Percentiles rank a stretch among this genome's conserved stretches.
These are phyloP conservation scores for Notocelia uddmanniana DNA, from an alignment of 2,888 invertebrate genomes.

Conservation along the genomic window DNA sequence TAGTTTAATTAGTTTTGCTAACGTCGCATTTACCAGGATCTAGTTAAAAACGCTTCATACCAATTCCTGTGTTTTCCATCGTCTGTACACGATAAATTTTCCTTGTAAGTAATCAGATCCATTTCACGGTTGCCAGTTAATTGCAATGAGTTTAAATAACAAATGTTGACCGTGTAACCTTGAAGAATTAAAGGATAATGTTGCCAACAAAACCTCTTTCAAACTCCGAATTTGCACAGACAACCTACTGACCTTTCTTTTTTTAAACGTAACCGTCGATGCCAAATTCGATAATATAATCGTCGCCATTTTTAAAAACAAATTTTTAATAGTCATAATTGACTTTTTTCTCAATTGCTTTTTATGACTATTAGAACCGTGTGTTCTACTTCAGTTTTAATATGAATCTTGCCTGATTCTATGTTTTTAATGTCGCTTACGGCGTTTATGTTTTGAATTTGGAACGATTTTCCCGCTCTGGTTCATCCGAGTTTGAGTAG, in stretches of 20 bases:
- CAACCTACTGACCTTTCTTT: slow-evolving; percentile 45
- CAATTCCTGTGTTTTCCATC: slow-evolving; percentile 25
- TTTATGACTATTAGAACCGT: background rate
- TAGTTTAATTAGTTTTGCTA: background rate
- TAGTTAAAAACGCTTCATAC: background rate
- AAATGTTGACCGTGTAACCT: slow-evolving; percentile 37
- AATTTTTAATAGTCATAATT: background rate
- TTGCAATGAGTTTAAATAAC: slow-evolving; percentile 27
- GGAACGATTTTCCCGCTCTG: slow-evolving; percentile 42
- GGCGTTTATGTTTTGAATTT: slow-evolving; percentile 20
- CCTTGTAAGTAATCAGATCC: slow-evolving; percentile 37
- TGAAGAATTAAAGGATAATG: slow-evolving; percentile 33
- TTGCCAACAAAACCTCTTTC: slow-evolving; percentile 16
- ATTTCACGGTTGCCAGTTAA: slow-evolving; percentile 40
- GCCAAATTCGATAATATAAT: slow-evolving; percentile 28
- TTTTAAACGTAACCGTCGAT: slow-evolving; percentile 32
- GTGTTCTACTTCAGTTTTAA: background rate
- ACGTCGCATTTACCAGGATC: background rate
- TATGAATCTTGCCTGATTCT: background rate
- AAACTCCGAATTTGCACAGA: slow-evolving; percentile 25
- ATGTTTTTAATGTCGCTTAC: background rate
- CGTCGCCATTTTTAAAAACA: background rate
- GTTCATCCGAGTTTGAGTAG: slow-evolving; percentile 45
- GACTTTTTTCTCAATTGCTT: background rate
- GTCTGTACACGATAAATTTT: slow-evolving; percentile 28